A percentile compares a stretch with the other conserved stretches of the same genome.
Evolutionary conservation across 2,113 vertebrate species (phyloP).

Genomic region (Hemibagrus wyckioides): DNA sequence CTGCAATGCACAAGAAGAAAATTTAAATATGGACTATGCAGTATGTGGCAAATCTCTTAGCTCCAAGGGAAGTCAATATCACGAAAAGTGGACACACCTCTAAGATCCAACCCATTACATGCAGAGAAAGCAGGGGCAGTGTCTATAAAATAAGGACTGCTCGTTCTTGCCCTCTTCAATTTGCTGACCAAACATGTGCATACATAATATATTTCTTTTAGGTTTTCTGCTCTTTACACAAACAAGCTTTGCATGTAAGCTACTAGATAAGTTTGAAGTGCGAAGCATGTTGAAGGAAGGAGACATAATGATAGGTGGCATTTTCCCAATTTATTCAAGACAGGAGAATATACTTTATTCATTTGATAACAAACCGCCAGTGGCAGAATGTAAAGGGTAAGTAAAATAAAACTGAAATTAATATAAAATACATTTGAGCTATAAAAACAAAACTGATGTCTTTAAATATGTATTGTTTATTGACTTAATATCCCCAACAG

Average conservation of each 20-base stretch:
- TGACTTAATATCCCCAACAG: slow-evolving; percentile 50
- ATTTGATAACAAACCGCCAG: slow-evolving; percentile 59
- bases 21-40: too few species aligned
- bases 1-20: too few species aligned
- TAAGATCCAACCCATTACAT: neutral
- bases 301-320: slow-evolving; percentile 75
- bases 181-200: slow-evolving; percentile 24
- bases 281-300: slow-evolving; percentile 65
- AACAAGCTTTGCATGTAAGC: slow-evolving; percentile 58
- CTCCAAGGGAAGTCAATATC: too few species aligned
- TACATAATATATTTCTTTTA: neutral
- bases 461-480: slow-evolving; percentile 27
- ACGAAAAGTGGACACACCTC: neutral
- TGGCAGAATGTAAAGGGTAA: slow-evolving; percentile 66
- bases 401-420: too few species aligned
- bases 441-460: neutral
- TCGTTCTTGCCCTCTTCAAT: neutral
- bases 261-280: slow-evolving; percentile 60
- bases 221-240: slow-evolving; percentile 48
- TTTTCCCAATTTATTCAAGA: slow-evolving; percentile 75
- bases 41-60: too few species aligned
- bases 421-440: neutral
- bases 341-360: slow-evolving; percentile 55
- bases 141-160: slow-evolving; percentile 29
- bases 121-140: neutral